Base-by-base conservation (phyloP, 53 echinoderm and acorn worm genomes). In the Stichopus horrens region DNA sequence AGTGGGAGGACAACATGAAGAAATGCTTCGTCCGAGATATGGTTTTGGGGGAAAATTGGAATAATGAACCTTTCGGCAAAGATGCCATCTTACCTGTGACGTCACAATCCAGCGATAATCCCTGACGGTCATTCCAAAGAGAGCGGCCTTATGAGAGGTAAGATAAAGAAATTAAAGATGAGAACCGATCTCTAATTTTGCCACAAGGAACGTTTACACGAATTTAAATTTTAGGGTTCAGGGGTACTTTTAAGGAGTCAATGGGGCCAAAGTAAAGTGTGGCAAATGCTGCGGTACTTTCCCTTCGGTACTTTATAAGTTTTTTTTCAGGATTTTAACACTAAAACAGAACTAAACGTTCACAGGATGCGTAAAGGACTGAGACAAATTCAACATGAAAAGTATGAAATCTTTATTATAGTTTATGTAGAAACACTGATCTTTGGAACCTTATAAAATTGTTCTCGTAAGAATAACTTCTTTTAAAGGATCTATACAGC, bases 81-180 rank as follows among this genome's bases (percentile, higher is more conserved):
- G 19, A 16, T 71, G 63, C 63, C 63, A 71, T 58, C 92, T 89
- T 90, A 97, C 98, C 92, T 95, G 98, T 74, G 95, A 91, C 8
- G 94, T 93, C 79, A 97, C 88, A 57, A 97, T 94, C 98, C 98
- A 97, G 23, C 94, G 89, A 66, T 91, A 95, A 79, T 95, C 92
- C 5, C 95, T 92, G 56, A 86, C 74, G 37, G 98, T 93, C 98
- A 97, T 97, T 0, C 98, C 98, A 91, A 94, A 94, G 73, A 88
- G 77, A 66, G 94, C 94, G 4, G 98, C 98, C 98, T 97, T 85
- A 52, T 68, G 23, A 52, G 51, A 85, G 85, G 23, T 71, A 71
- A 71, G 65, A 66, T 9, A 67, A 55, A 85, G 85, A 85, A 23
- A 66, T 37, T 11, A 63, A 23, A 67, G 60, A 81, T 76, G 54